Evolutionary conservation across 2,888 invertebrate species (phyloP).

Genomic region (Cyclophora albipunctata): DNA sequence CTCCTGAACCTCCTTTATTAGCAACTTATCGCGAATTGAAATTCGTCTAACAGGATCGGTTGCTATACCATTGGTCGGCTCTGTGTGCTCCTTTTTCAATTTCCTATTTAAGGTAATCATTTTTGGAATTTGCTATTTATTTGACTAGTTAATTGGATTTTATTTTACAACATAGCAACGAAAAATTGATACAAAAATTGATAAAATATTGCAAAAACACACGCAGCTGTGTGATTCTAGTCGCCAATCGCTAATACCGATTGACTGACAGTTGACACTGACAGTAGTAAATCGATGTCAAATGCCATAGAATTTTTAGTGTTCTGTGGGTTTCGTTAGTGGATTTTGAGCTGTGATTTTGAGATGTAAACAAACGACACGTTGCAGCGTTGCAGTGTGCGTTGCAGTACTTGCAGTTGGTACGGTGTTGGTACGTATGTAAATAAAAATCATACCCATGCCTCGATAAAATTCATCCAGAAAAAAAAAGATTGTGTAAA

Average conservation of each 20-base stretch:
- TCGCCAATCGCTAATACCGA: neutral
- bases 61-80: constrained; percentile 51
- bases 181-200: constrained; percentile 11
- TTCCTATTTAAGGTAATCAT: constrained; percentile 86
- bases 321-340: too few species aligned
- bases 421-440: too few species aligned
- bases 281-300: too few species aligned
- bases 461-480: too few species aligned
- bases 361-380: too few species aligned
- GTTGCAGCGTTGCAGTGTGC: too few species aligned
- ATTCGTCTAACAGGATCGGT: constrained; percentile 73
- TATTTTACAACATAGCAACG: constrained; percentile 33
- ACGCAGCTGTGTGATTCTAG: neutral
- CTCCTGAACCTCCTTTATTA: constrained; percentile 89
- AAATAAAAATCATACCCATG: too few species aligned
- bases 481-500: too few species aligned
- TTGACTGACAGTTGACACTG: neutral
- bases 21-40: constrained; percentile 85
- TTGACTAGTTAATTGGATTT: constrained; percentile 9
- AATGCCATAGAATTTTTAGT: too few species aligned
- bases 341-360: too few species aligned
- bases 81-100: constrained; percentile 78
- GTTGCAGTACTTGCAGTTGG: too few species aligned
- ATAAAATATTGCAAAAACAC: constrained; percentile 4
- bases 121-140: constrained; percentile 23